Evolutionary conservation across 2,888 invertebrate genomes (phyloP), one percentile per base, ranked within the genome.

Genomic region (Bhutanitis thaidina): DNA sequence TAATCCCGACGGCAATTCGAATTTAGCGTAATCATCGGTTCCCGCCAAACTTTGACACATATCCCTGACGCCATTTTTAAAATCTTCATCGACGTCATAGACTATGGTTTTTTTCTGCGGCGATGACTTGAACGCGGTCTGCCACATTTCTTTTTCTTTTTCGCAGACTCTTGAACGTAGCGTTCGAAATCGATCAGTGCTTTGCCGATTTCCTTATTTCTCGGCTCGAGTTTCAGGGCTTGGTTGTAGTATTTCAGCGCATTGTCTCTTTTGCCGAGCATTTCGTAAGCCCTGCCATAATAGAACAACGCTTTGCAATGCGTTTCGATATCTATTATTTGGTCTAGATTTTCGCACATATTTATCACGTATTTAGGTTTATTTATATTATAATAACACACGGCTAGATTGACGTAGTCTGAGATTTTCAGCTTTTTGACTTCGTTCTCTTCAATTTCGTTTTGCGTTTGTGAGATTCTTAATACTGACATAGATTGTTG

Each of bases 261-360:
- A 1, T 73, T 58, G 0, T 85, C 82, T 0, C 65, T 59, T 29
- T 72, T 81, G 0, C 78, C 81, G 2, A 82, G 29, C 59, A 74
- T 60, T 55, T 85, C 73, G 20, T 78, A 64, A 0, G 83, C 88
- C 32, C 71, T 65, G 0, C 83, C 89, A 10, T 75, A 81, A 16
- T 85, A 87, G 63, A 75, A 89, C 1, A 85, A 52, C 0, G 68
- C 80, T 67, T 89, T 89, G 13, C 86, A 83, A 37, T 86, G 75
- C 0, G 64, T 78, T 9, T 85, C 70, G 0, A 78, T 62, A 37
- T 85, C 75, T 0, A 73, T 73, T 0, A 78, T 57, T 1, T 60
- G 69, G 9, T 84, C 84, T 0, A 89, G 55, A 35, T 70, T 73
- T 14, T 85, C 74, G n/a, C 80, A 74, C 77, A 84, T 83, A 1